These are phyloP conservation scores for Shinisaurus crocodilurus DNA, from an alignment of 2,113 vertebrate species.

Conservation along the genomic window DNA sequence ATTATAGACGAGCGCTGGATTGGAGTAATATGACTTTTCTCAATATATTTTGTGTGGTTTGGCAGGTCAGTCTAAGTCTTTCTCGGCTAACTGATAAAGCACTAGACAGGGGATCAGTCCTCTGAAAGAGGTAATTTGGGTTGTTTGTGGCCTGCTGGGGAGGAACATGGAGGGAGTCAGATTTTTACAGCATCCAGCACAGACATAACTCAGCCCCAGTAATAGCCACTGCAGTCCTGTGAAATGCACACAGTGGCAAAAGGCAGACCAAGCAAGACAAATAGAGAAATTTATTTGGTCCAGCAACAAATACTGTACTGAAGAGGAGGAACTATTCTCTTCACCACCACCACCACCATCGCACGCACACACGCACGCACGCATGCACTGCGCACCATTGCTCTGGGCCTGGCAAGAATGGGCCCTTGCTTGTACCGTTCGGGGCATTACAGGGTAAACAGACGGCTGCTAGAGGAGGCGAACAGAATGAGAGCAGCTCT, in stretches of 20 bases:
- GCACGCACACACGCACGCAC: too few relatives aligned
- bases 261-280: slow-evolving; percentile 43
- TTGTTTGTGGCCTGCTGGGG: slow-evolving; percentile 73
- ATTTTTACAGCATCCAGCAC: slow-evolving; percentile 52
- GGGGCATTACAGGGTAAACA: too few relatives aligned
- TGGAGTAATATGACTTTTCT: slow-evolving; percentile 51
- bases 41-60: slow-evolving; percentile 74
- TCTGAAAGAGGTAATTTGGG: slow-evolving; percentile 73
- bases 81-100: slow-evolving; percentile 75
- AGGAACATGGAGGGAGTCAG: slow-evolving; percentile 61
- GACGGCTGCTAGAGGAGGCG: too few relatives aligned
- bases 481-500: too few relatives aligned
- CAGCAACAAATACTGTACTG: slow-evolving; percentile 62
- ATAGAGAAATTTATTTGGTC: slow-evolving; percentile 64
- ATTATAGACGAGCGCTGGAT: slow-evolving; percentile 33
- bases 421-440: too few relatives aligned
- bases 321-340: slow-evolving; percentile 30
- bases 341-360: background rate
- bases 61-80: slow-evolving; percentile 71
- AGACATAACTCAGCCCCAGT: slow-evolving; percentile 52
- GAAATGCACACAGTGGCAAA: slow-evolving; percentile 42
- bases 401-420: too few relatives aligned
- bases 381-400: background rate
- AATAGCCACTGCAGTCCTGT: slow-evolving; percentile 39
- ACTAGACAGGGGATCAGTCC: slow-evolving; percentile 73